These are phyloP conservation scores for Yoshiicerus persimilis DNA, from an alignment of 1,140 invertebrate genomes.

Conservation along the genomic window DNA sequence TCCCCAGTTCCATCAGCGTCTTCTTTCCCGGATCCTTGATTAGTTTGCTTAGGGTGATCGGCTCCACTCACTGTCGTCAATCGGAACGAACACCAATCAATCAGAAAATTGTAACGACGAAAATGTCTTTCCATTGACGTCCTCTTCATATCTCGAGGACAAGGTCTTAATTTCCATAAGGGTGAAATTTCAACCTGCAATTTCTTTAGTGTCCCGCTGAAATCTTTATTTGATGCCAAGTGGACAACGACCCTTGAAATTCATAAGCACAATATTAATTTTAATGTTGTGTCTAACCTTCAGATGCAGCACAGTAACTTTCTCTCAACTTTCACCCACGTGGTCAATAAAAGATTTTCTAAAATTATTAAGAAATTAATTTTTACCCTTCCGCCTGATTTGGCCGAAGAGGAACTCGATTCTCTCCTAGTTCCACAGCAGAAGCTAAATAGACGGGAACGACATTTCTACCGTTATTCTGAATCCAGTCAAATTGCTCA, in stretches of 20 bases:
- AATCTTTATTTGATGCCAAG: slow-evolving; percentile 71
- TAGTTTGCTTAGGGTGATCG: neutral
- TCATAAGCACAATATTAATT: neutral
- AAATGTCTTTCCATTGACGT: slow-evolving; percentile 82
- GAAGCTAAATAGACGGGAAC: slow-evolving; percentile 79
- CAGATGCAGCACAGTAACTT: neutral
- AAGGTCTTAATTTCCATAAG: slow-evolving; percentile 68
- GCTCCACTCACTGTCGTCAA: slow-evolving; percentile 62
- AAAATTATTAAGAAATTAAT: neutral
- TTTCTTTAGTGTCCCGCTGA: slow-evolving; percentile 71
- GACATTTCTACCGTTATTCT: slow-evolving; percentile 60
- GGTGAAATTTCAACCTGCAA: slow-evolving; percentile 80
- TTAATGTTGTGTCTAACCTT: neutral
- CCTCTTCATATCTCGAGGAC: slow-evolving; percentile 74
- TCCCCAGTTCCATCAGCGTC: neutral
- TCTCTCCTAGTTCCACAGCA: slow-evolving; percentile 76
- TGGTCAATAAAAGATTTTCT: too few species aligned
- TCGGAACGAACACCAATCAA: slow-evolving; percentile 88
- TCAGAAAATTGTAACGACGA: slow-evolving; percentile 69
- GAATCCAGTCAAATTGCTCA: slow-evolving; percentile 52
- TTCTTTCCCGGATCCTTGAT: neutral
- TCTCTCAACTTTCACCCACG: neutral
- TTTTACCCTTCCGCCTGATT: slow-evolving; percentile 81
- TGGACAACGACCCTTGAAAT: slow-evolving; percentile 71
- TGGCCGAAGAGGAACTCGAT: slow-evolving; percentile 72